Evolutionary conservation across 2,888 invertebrate genomes (phyloP), one percentile per base, ranked within the genome.

Genomic region (Amaurobius ferox): DNA sequence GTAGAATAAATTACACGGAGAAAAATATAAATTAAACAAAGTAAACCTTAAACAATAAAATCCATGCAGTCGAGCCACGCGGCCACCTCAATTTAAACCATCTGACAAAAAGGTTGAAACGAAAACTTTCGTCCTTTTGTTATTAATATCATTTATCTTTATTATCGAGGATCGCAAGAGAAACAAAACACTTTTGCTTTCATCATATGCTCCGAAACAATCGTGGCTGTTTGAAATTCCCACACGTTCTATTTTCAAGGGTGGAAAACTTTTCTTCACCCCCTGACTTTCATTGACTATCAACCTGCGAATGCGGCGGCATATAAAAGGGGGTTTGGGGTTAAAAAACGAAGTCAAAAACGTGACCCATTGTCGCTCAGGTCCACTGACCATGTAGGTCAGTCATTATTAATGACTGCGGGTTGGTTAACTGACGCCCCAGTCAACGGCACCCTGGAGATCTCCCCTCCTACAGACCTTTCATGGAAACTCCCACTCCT

Each of bases 401-500:
- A 76, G 62, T 62, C 62, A 55, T 81, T 81, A 81, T 81, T 81
- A 70, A 81, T 81, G 81, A 81, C 61, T 40, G n/a, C 55, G 71
- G 55, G 48, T 29, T 55, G 48, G 71, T 68, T 28, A 40, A 40
- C 39, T 28, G 35, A 35, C 32, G 19, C 19, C 26, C 23, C 64
- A 30, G 23, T 64, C 68, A 55, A 28, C 48, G 73, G 64, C 81
- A 83, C 76, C 81, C 74, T 74, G 55, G 35, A 73, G 44, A 61
- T 30, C 29, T 32, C 32, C 35, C 68, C 66, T 64, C 64, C 79
- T 19, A 55, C 55, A 40, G 26, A 44, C n/a, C 67, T 26, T 74
- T 44, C 11, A 30, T 55, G 80, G 80, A 35, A 70, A 76, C 77
- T 48, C 83, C 83, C 77, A 77, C 83, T 85, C 83, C 72, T 77